Evolutionary conservation across 1,140 invertebrate genomes (phyloP).

Genomic region (Metaphire vulgaris): DNA sequence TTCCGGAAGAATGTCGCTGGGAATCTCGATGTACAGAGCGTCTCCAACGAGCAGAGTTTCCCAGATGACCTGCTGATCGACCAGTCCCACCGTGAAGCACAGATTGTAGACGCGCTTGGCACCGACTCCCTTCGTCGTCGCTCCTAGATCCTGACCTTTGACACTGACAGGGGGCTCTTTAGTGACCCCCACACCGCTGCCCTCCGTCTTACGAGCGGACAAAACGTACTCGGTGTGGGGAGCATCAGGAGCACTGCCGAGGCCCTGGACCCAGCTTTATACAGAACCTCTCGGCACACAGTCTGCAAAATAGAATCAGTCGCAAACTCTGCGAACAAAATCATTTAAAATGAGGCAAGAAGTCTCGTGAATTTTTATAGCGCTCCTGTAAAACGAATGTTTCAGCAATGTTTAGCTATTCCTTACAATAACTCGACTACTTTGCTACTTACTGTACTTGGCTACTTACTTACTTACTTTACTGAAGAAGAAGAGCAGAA

Average conservation of each 20-base stretch:
- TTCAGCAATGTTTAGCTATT: too few relatives aligned
- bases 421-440: too few relatives aligned
- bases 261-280: constrained; percentile 93
- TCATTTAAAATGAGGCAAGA: constrained; percentile 11
- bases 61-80: constrained; percentile 68
- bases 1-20: constrained; percentile 70
- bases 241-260: constrained; percentile 93
- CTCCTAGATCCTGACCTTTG: constrained; percentile 29
- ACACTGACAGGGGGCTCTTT: constrained; percentile 66
- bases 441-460: too few relatives aligned
- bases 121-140: background rate
- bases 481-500: too few relatives aligned
- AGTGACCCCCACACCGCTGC: constrained; percentile 72
- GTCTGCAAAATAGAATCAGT: too few relatives aligned
- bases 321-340: constrained; percentile 22
- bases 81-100: constrained; percentile 68
- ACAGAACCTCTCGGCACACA: constrained; percentile 60
- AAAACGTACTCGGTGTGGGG: constrained; percentile 64
- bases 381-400: too few relatives aligned
- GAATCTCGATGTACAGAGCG: constrained; percentile 78
- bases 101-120: constrained; percentile 30
- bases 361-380: too few relatives aligned
- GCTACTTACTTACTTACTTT: too few relatives aligned
- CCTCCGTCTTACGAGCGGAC: constrained; percentile 65
- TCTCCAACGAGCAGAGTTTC: constrained; percentile 72